Evolutionary conservation across 1,140 invertebrate species (phyloP), one percentile per base, ranked within the genome.

Genomic region (Trichonephila clavata): DNA sequence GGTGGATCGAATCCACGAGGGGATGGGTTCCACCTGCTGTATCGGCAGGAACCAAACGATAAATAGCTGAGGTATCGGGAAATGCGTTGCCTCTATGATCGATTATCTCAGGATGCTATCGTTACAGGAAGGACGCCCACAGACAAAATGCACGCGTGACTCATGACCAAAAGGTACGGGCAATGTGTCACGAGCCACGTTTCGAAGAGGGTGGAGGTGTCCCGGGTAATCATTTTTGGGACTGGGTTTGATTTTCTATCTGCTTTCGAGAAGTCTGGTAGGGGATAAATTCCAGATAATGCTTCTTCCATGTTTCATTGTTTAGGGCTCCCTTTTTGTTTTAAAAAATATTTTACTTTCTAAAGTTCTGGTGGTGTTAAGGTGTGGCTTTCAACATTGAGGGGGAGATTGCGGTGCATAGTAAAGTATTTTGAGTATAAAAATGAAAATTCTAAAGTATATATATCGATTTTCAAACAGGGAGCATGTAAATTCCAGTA

Each of bases 21-120:
- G 32, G 63, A 88, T 61, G n/a, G 20, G 27, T 71, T 90, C 88
- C 88, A 90, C 88, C 88, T 90, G 88, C 88, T 90, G 88, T 90
- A 90, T 90, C n/a, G 88, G 88, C 68, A 80, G 88, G 68, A 65
- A 43, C 16, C 16, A 24, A 39, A 60, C 88, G 88, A 90, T 90
- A 90, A 90, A 90, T 90, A 90, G 68, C 43, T 24, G 68, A 90
- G 27, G 88, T 90, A 90, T 90, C 65, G 88, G 88, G 61, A 80
- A 90, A 90, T 90, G 18, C 88, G 68, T 77, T 80, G 68, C 14
- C 20, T 68, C 21, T 39, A 16, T 90, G 88, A 90, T 39, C 88
- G 88, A 90, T 90, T 77, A 39, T 57, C 43, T 59, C 39, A 21
- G 68, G 88, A 90, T 80, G 68, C 68, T 90, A 90, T 90, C 88